These are phyloP conservation scores for Acrobasis repandana DNA, from an alignment of 2,888 invertebrate genomes.

Conservation along the genomic window DNA sequence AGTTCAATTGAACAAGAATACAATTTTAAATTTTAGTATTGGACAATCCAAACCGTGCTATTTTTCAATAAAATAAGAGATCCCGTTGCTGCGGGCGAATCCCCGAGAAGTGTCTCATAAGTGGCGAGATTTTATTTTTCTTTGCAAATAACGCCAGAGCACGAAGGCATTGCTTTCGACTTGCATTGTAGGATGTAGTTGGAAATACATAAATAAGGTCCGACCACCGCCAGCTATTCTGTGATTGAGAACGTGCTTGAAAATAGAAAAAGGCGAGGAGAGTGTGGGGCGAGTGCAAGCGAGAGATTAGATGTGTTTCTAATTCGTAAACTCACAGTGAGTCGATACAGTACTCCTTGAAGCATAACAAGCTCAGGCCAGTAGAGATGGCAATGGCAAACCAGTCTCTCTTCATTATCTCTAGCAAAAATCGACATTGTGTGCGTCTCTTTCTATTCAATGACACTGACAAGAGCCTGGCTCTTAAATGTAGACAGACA, in stretches of 20 bases:
- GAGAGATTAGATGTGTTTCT: slow-evolving; percentile 10
- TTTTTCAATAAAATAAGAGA: slow-evolving; percentile 6
- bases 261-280: slow-evolving; percentile 40
- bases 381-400: too few relatives aligned
- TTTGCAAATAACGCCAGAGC: slow-evolving; percentile 12
- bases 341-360: neutral
- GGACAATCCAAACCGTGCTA: neutral
- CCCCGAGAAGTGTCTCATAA: slow-evolving; percentile 14
- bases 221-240: slow-evolving; percentile 48
- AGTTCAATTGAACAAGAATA: neutral
- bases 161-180: slow-evolving; percentile 19
- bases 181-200: slow-evolving; percentile 20
- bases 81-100: neutral
- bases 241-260: slow-evolving; percentile 60
- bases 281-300: slow-evolving; percentile 23
- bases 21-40: neutral
- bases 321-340: slow-evolving; percentile 14
- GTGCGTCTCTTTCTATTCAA: too few relatives aligned
- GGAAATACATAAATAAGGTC: slow-evolving; percentile 26
- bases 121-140: slow-evolving; percentile 18
- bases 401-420: too few relatives aligned
- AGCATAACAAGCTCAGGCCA: neutral
- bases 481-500: too few relatives aligned
- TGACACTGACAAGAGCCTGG: too few relatives aligned
- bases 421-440: too few relatives aligned